Evolutionary conservation across 2,797 vertebrate species (phyloP).

Genomic region (Zenarchopterus dispar): DNA sequence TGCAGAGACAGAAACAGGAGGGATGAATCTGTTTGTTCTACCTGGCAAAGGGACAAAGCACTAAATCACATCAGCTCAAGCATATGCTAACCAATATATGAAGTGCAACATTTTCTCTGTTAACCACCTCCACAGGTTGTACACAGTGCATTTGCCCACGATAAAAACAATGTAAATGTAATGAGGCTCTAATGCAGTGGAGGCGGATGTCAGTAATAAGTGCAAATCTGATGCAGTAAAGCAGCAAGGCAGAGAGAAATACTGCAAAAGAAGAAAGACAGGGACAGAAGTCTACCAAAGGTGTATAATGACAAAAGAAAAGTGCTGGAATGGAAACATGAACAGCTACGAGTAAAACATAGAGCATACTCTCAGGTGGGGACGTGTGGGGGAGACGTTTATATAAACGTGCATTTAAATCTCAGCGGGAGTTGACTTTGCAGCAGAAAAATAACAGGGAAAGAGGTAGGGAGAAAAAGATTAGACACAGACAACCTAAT

Average conservation of each 20-base stretch:
- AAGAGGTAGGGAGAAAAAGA: conserved; percentile 25
- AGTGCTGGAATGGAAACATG: conserved; percentile 9
- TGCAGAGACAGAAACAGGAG: conserved; percentile 49
- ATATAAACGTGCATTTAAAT: conserved; percentile 58
- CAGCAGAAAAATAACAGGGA: conserved; percentile 15
- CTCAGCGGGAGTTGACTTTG: conserved; percentile 52
- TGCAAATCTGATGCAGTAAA: conserved; percentile 8
- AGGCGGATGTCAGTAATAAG: neutral
- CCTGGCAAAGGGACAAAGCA: neutral
- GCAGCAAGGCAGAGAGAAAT: neutral
- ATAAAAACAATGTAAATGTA: conserved; percentile 18
- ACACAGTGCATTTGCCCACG: neutral
- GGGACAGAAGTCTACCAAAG: neutral
- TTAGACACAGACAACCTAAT: conserved; percentile 56
- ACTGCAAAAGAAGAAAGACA: neutral
- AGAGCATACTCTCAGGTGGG: conserved; percentile 4
- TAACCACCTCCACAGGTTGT: neutral
- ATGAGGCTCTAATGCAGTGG: conserved; percentile 16
- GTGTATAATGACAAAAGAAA: conserved; percentile 5
- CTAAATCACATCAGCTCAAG: conserved; percentile 9
- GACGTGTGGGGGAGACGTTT: conserved; percentile 61
- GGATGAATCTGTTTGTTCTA: neutral
- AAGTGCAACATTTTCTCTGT: neutral
- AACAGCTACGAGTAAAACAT: conserved; percentile 7
- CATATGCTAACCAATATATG: conserved; percentile 11